phyloP scores from a whole-genome alignment of 2,113 vertebrate genomes.

The Leptocoma aspasia region DNA sequence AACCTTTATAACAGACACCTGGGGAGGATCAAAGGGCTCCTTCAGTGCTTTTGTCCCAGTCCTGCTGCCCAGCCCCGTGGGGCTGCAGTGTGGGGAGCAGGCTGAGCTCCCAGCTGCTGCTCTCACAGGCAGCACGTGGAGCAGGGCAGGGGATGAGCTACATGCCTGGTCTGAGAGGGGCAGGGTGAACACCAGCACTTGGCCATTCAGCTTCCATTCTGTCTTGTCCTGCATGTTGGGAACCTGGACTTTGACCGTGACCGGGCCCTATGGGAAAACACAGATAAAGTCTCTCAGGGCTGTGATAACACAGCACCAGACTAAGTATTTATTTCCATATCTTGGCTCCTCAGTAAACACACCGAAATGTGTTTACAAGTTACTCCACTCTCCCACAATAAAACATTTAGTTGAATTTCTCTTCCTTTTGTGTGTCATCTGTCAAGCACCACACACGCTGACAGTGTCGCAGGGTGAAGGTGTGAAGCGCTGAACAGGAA shows the following conservation, averaged over 20 bases:
- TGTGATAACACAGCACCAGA: neutral
- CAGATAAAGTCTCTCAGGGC: neutral
- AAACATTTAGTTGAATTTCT: neutral
- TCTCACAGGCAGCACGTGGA: neutral
- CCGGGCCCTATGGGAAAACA: conserved; percentile 82
- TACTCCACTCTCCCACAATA: neutral
- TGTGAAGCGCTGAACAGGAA: neutral
- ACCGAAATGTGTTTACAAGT: neutral
- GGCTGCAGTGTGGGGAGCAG: neutral
- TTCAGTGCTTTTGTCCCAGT: neutral
- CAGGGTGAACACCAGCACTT: conserved; percentile 93
- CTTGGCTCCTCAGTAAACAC: neutral
- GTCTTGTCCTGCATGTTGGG: conserved; percentile 99
- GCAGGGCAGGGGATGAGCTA: neutral
- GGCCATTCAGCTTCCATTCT: conserved; percentile 96
- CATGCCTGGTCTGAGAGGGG: conserved; percentile 94
- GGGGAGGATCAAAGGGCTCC: neutral
- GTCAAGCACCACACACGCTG: accelerated
- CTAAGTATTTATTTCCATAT: neutral
- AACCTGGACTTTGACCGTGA: conserved; percentile 97
- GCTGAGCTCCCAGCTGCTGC: neutral
- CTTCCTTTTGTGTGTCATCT: neutral
- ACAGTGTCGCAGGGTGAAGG: accelerated
- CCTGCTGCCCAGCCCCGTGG: neutral
- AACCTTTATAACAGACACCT: conserved; percentile 99